phyloP scores from a whole-genome alignment of 30 jellyfish, hydroid and myxozoan species.

The Turritopsis dohrnii region DNA sequence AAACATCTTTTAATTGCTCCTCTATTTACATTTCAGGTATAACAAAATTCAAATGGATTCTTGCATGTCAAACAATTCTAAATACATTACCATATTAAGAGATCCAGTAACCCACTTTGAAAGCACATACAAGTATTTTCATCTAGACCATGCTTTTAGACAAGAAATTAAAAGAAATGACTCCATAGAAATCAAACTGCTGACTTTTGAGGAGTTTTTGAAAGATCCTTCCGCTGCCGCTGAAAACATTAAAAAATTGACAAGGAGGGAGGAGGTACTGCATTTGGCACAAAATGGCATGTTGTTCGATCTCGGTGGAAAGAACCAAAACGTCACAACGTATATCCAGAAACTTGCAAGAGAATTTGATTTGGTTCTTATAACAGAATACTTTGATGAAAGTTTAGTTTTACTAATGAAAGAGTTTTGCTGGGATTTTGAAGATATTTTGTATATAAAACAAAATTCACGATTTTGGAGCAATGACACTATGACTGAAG shows the following conservation, averaged over 20 bases:
- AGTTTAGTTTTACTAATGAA: slow-evolving; percentile 78
- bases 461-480: slow-evolving; percentile 63
- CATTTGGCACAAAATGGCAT: slow-evolving; percentile 83
- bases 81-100: slow-evolving; percentile 77
- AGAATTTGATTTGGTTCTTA: slow-evolving; percentile 81
- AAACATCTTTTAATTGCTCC: background rate
- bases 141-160: slow-evolving; percentile 29
- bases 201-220: slow-evolving; percentile 59
- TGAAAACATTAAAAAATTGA: slow-evolving; percentile 55
- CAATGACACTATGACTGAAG: slow-evolving; percentile 28
- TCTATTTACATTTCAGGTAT: slow-evolving; percentile 24
- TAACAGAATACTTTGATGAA: slow-evolving; percentile 86
- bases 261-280: slow-evolving; percentile 57
- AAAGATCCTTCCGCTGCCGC: slow-evolving; percentile 42
- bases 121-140: slow-evolving; percentile 81
- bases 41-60: slow-evolving; percentile 70
- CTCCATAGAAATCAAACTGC: slow-evolving; percentile 23
- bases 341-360: slow-evolving; percentile 42
- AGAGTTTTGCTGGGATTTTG: slow-evolving; percentile 78
- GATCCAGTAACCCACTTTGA: slow-evolving; percentile 85
- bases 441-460: slow-evolving; percentile 78
- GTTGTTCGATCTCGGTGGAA: slow-evolving; percentile 84
- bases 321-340: slow-evolving; percentile 14
- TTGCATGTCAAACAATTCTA: slow-evolving; percentile 54
- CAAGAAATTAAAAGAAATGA: no score